A percentile compares a stretch with the other conserved stretches of the same genome.
These are phyloP conservation scores for Pelodiscus sinensis DNA, from an alignment of 2,113 vertebrate species.

Conservation along the genomic window DNA sequence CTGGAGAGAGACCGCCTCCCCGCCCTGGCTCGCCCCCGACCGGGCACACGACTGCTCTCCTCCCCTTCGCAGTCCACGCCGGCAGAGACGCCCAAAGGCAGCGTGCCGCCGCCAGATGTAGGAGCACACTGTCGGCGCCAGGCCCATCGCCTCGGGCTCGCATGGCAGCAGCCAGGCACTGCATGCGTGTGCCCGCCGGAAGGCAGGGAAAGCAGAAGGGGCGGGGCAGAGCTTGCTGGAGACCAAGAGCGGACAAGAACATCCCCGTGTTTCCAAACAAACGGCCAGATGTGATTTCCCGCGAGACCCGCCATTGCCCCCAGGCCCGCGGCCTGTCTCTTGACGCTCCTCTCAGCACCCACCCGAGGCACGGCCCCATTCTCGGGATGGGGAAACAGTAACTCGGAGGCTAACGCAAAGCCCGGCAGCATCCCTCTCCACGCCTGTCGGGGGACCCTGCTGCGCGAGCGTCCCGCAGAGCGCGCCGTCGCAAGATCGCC, in stretches of 20 bases:
- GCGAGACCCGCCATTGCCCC: too few species aligned
- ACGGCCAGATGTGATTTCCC: background rate
- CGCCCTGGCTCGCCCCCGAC: too few species aligned
- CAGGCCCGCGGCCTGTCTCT: background rate
- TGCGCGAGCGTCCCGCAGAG: too few species aligned
- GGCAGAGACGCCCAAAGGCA: background rate
- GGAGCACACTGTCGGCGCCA: too few species aligned
- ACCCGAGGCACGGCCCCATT: background rate
- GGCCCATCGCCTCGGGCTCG: too few species aligned
- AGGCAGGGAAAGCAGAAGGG: rapidly evolving
- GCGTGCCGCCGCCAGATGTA: slow-evolving; percentile 57
- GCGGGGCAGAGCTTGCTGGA: background rate
- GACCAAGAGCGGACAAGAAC: background rate
- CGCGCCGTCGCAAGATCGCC: too few species aligned
- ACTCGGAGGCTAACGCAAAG: background rate
- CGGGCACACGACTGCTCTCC: slow-evolving; percentile 41
- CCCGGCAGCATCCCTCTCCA: background rate
- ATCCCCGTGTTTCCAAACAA: background rate
- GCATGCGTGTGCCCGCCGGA: background rate
- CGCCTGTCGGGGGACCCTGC: background rate
- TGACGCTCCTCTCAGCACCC: background rate
- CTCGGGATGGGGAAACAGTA: rapidly evolving
- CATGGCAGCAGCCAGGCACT: background rate
- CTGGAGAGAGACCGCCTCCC: slow-evolving; percentile 54
- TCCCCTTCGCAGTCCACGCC: background rate